Evolutionary conservation across 1,140 invertebrate species (phyloP).

Genomic region (Drosophila sp.): DNA sequence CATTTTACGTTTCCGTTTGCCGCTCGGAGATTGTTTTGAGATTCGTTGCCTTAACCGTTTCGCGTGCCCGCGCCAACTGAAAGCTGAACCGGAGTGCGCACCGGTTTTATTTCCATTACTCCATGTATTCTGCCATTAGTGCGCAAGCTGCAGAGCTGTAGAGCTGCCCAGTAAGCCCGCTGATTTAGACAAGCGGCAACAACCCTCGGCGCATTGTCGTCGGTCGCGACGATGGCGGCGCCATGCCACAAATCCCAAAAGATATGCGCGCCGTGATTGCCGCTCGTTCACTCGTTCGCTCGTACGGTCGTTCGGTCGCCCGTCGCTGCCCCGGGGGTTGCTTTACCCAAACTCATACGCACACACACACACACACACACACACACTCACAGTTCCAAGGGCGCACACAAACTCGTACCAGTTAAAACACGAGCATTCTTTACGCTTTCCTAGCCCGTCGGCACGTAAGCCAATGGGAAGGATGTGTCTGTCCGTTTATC

Average conservation of each 20-base stretch:
- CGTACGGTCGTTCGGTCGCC: neutral
- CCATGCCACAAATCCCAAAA: conserved; percentile 83
- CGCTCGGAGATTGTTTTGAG: conserved; percentile 30
- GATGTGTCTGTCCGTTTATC: conserved; percentile 47
- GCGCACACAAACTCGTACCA: conserved; percentile 49
- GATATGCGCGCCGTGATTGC: conserved; percentile 78
- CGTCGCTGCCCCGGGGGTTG: conserved; percentile 61
- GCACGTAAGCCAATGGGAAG: conserved; percentile 71
- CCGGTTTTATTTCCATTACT: conserved; percentile 75
- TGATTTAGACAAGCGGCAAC: conserved; percentile 70
- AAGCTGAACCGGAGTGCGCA: conserved; percentile 67
- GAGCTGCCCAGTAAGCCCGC: conserved; percentile 62
- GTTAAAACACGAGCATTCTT: conserved; percentile 76
- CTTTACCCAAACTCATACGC: conserved; percentile 45
- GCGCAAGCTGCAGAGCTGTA: conserved; percentile 29
- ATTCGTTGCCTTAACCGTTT: conserved; percentile 59
- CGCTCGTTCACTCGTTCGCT: conserved; percentile 17
- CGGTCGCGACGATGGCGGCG: conserved; percentile 81
- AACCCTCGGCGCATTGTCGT: conserved; percentile 83
- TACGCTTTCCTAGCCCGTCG: conserved; percentile 53
- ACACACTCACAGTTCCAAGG: conserved; percentile 16
- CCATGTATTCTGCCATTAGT: conserved; percentile 62
- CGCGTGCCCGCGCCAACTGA: conserved; percentile 83
- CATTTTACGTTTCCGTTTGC: conserved; percentile 43
- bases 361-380: conserved; percentile 33